Base-by-base conservation (phyloP, 2,797 vertebrate species). In the Danio albolineatus region DNA sequence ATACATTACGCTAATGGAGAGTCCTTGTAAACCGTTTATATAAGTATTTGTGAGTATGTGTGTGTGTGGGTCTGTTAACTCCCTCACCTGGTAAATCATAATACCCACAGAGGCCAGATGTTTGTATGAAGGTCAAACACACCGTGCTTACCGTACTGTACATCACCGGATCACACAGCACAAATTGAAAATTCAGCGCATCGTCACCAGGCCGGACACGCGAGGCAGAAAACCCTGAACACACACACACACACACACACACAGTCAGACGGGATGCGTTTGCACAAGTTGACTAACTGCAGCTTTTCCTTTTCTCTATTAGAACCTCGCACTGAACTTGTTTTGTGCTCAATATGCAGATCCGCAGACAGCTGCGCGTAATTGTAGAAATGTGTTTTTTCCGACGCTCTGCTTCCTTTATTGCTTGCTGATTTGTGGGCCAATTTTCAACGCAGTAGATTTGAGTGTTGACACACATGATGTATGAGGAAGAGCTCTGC, bases 331-430 rank as follows among this genome's bases (percentile, higher is more conserved):
- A 75, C 13, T 36, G n/a, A 61, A 38, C n/a, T 49, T 21, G 46
- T 66, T 21, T 76, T 66, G 41, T 46, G 54, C 65, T 60, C 4
- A 71, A 49, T 51, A 60, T 57, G 21, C 59, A 72, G 48, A 79
- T 72, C 48, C 59, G 49, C 76, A 65, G 61, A 65, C 48, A 71
- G 66, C 44, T 17, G 77, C 14, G 49, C 17, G 9, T 46, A 62
- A 79, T 79, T 79, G 59, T 79, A 43, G 62, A 74, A 79, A 54
- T 79, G 46, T 44, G 66, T 62, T 79, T 79, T n/a, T 78, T 73
- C 71, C 17, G 71, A 62, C 19, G 77, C 67, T 73, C 67, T 65
- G 59, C 65, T 79, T 72, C 77, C 69, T 64, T 79, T 64, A 79
- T 79, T 79, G 77, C 69, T 73, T 43, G 77, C 59, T 64, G 49